These are phyloP conservation scores for Oxycera nigricornis DNA, from an alignment of 2,888 invertebrate species.

Conservation along the genomic window DNA sequence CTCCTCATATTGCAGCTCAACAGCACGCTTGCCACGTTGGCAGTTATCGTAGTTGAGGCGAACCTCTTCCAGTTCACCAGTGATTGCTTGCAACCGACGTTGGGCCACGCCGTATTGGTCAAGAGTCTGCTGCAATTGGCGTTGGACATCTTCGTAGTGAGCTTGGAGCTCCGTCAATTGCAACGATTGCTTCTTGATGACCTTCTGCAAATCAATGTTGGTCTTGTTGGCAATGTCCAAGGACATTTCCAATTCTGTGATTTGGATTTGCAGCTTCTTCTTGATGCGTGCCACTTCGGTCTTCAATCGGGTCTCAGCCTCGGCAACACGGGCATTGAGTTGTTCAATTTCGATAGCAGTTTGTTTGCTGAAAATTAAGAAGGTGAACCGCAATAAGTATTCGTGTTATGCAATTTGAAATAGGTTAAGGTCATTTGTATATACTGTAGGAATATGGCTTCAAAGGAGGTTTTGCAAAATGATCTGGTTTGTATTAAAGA, in stretches of 20 bases:
- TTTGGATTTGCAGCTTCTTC: constrained; percentile 98
- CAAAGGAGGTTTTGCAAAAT: background rate
- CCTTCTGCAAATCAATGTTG: constrained; percentile 96
- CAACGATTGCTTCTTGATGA: constrained; percentile 96
- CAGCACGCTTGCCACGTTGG: constrained; percentile 87
- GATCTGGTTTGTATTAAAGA: too few species aligned
- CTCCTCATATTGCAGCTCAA: constrained; percentile 91
- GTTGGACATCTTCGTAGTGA: constrained; percentile 95
- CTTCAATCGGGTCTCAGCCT: constrained; percentile 95
- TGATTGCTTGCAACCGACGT: constrained; percentile 88
- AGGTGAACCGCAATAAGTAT: background rate
- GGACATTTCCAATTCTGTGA: constrained; percentile 95
- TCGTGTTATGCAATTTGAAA: background rate
- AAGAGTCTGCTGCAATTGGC: constrained; percentile 93
- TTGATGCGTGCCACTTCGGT: constrained; percentile 95
- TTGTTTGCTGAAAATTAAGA: constrained; percentile 76
- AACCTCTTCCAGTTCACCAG: constrained; percentile 95
- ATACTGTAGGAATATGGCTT: background rate
- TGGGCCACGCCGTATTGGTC: constrained; percentile 92
- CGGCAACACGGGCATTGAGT: constrained; percentile 91
- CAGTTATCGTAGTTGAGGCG: constrained; percentile 92
- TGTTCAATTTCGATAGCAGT: constrained; percentile 98
- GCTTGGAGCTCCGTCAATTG: constrained; percentile 90
- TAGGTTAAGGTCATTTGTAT: constrained; percentile 38
- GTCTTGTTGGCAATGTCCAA: constrained; percentile 98